Evolutionary conservation across 2,113 vertebrate species (phyloP), one percentile per base, ranked within the genome.

Genomic region (Syngnathus floridae): DNA sequence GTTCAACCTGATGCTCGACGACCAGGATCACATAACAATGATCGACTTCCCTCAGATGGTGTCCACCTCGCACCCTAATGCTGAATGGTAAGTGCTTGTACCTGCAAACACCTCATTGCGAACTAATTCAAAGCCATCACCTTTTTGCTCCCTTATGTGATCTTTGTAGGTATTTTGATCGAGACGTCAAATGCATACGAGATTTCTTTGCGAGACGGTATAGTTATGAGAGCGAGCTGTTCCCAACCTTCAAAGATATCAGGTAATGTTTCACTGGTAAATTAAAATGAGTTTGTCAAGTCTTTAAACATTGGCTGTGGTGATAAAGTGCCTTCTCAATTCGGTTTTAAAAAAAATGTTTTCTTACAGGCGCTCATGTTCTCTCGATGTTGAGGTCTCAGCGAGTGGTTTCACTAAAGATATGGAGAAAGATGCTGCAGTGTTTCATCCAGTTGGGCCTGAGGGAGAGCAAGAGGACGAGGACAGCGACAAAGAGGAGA

Each of bases 41-140:
- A 98, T 99, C 52, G 97, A 99, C 89, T 99, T 99, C 75, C 97
- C 97, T 66, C 96, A 99, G 65, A 99, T 99, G 97, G 91, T 99
- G 72, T 99, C 97, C 71, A 98, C 94, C 7, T 95, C 95, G 2
- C 96, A 99, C 79, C 12, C 67, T 64, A 99, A 99, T 82, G 96
- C 94, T 76, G 94, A 99, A 90, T 99, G 97, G 97, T 98, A 35
- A 70, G 66, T 91, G 37, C 70, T 3, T 64, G 10, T 26, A 11
- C 3, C 38, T 22, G 22, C 14, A 37, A 10, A 37, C 45, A 31
- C 8, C 21, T 35, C 64, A 62, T 64, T 2, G 62, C 45, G 4
- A 56, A 65, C 21, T 12, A 12, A n/a, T 36, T 8, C 3, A n/a
- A 38, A 38, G 17, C 9, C 7, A 22, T 2, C 38, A 16, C 2